Base-by-base conservation (phyloP, 2,113 vertebrate species). In the Platanista minor region DNA sequence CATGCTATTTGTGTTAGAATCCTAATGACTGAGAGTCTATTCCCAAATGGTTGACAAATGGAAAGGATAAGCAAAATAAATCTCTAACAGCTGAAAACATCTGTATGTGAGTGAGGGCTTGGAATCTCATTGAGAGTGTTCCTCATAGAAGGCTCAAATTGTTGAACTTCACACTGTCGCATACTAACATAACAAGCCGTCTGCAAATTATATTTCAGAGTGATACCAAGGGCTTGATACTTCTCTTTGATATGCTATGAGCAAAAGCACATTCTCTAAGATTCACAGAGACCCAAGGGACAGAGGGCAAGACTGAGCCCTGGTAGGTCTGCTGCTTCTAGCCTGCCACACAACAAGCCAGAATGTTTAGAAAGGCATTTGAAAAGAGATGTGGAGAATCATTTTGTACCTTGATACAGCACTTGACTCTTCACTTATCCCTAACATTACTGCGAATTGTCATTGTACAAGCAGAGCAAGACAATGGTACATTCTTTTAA, bases 151-250 rank as follows among this genome's bases (percentile, higher is more conserved):
- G 59, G 12, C 49, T 94, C 95, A 81, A 18, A 90, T 33, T 84
- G 72, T 46, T 88, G 49, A 94, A 96, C 80, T 95, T 88, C 72
- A 91, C 69, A 77, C 66, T 78, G 59, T 43, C 31, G 21, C 39
- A 67, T 78, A 54, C 69, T 74, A 97, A 94, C 25, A 41, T 87
- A 83, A 23, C 91, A 87, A 84, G 62, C 49, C 25, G 62, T 84
- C 39, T 90, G 90, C 71, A 88, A 92, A 94, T 95, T 82, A 86
- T 72, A 92, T 87, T 96, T 96, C 85, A 91, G 81, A 86, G 82
- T 72, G 46, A 59, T 52, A n/a, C 72, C 1, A 15, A 93, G 41
- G 46, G 39, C 59, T 95, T 95, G 83, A 82, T 36, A 59, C 33
- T 95, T 92, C 54, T 69, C 84, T 97, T 87, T 72, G 59, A 85